Evolutionary conservation across 2,888 invertebrate genomes (phyloP), one percentile per base, ranked within the genome.

Genomic region (Leucozona laternaria): DNA sequence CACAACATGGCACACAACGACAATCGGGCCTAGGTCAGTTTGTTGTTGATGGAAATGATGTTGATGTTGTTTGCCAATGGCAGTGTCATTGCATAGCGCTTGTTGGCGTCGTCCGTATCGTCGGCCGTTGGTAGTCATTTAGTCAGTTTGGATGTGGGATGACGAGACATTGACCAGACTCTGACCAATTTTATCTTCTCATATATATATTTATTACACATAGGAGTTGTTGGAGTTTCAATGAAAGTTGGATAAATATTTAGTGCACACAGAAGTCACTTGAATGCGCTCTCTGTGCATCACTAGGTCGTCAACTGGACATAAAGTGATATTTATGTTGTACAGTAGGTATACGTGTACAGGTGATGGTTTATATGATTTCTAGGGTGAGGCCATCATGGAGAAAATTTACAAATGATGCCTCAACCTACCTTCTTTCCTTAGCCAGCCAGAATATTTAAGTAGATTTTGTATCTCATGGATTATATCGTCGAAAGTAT

Each of bases 191-290:
- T 78, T 66, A 60, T 68, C 78, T 73, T 66, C 40, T 43, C 48
- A 58, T 11, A 58, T 20, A 5, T 2, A 13, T 34, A 57, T 58
- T 20, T 58, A 45, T 43, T 58, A 43, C 3, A 10, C 17, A 50
- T 76, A 55, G 53, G 53, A 70, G 48, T 70, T 48, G 45, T 62
- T 55, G 22, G 17, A 53, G 25, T 72, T 71, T 78, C 37, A 82
- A 78, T 66, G 82, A 82, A 82, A 82, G 82, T 73, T 82, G 60
- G 45, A 68, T 68, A 82, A 78, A 82, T 73, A 82, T 82, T 72
- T 82, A 71, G 70, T 40, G 53, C 45, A 62, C 34, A 80, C 70
- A 58, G 48, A 13, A 57, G 76, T 73, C 60, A 37, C 60, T 55
- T 48, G 72, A 72, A 48, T 57, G 28, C 11, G 48, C 4, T 28